Evolutionary conservation across 2,113 vertebrate species (phyloP).

Genomic region (Loxodonta africana): DNA sequence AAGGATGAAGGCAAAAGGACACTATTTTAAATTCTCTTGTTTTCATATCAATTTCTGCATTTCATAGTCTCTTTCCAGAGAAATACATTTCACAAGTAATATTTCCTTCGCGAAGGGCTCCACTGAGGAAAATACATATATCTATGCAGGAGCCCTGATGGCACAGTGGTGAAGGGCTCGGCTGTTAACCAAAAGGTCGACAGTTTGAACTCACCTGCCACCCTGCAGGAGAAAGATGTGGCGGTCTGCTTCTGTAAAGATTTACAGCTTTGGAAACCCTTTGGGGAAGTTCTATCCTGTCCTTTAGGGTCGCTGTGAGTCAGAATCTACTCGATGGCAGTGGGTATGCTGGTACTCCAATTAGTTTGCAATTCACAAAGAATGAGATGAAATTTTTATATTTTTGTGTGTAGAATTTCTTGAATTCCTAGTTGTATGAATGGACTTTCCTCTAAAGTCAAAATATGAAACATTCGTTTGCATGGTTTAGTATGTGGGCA

Average conservation of each 20-base stretch:
- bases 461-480: slow-evolving; percentile 23
- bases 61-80: background rate
- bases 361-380: background rate
- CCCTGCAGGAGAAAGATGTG: too few relatives aligned
- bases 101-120: background rate
- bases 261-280: too few relatives aligned
- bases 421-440: background rate
- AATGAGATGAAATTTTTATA: background rate
- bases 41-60: background rate
- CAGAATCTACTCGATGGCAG: too few relatives aligned
- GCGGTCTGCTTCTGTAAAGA: too few relatives aligned
- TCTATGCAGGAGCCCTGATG: too few relatives aligned
- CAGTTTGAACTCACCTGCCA: too few relatives aligned
- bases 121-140: background rate
- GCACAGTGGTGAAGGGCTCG: too few relatives aligned
- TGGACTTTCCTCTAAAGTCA: background rate
- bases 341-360: background rate
- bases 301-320: too few relatives aligned
- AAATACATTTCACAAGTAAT: background rate
- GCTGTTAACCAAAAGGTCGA: too few relatives aligned
- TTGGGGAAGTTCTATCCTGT: too few relatives aligned
- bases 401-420: background rate
- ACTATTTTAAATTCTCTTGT: background rate
- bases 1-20: slow-evolving; percentile 2
- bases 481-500: background rate